Conservation (phyloP, 2,797 vertebrate species). For the Delichon dasypus region DNA sequence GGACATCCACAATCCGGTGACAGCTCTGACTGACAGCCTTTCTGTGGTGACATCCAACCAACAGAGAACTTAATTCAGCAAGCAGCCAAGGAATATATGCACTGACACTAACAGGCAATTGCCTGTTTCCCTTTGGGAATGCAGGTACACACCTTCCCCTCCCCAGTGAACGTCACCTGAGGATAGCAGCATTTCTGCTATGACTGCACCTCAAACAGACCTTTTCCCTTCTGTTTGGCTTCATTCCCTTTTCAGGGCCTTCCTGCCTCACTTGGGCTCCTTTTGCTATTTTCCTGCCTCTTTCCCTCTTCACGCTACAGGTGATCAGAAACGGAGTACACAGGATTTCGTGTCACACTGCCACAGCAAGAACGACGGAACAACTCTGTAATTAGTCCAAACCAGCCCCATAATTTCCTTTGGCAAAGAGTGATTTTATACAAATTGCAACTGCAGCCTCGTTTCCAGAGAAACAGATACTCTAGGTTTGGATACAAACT, state of each 20-base stretch:
- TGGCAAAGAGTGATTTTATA: not conserved
- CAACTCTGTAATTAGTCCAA: not conserved
- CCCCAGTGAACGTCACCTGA: accelerated
- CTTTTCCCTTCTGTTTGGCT: not conserved
- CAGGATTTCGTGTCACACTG: not conserved
- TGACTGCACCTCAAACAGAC: not conserved
- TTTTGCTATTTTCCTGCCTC: not conserved
- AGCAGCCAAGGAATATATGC: not conserved
- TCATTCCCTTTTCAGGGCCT: not conserved
- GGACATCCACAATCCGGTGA: not conserved
- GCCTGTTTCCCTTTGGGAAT: not conserved
- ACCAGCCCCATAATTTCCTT: not conserved
- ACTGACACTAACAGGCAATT: not conserved
- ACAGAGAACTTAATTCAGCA: not conserved
- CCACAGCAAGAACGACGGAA: not conserved
- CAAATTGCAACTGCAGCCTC: not conserved
- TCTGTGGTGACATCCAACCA: not conserved
- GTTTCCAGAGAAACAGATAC: not conserved
- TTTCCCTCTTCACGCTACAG: not conserved
- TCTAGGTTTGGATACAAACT: not conserved
- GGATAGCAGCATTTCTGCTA: not conserved
- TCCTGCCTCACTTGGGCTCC: not conserved
- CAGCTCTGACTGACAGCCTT: not conserved
- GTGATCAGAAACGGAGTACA: not conserved
- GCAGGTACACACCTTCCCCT: no score